Percentiles rank a stretch among this genome's conserved stretches.
Conservation (phyloP, 2,888 invertebrate genomes). For the Didymodactylos carnosus region DNA sequence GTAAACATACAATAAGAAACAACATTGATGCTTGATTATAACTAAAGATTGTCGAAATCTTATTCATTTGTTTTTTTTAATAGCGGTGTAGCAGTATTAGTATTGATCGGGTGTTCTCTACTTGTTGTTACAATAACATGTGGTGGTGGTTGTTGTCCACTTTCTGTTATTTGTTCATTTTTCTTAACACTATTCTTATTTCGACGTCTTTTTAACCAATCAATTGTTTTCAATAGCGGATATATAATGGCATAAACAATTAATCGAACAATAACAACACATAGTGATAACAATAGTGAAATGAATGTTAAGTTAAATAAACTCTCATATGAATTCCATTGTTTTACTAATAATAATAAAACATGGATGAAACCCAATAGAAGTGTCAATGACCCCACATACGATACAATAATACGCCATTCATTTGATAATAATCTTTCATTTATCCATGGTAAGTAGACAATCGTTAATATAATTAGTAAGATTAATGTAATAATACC, state of each 20-base stretch:
- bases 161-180: no score
- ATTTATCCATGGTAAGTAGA: neutral
- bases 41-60: no score
- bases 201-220: neutral
- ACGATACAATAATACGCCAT: neutral
- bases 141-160: no score
- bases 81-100: no score
- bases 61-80: no score
- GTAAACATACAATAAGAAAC: no score
- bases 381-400: neutral
- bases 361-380: neutral
- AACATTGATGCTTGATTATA: no score
- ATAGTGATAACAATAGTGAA: neutral
- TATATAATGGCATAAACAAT: neutral
- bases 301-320: neutral
- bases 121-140: no score
- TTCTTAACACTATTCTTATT: neutral
- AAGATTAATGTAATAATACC: neutral
- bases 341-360: no score
- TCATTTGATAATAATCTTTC: neutral
- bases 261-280: neutral
- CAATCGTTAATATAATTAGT: neutral
- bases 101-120: no score
- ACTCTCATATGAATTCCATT: neutral
- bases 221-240: neutral